Evolutionary conservation across 2,113 vertebrate species (phyloP).

Genomic region (Maccullochella peelii): DNA sequence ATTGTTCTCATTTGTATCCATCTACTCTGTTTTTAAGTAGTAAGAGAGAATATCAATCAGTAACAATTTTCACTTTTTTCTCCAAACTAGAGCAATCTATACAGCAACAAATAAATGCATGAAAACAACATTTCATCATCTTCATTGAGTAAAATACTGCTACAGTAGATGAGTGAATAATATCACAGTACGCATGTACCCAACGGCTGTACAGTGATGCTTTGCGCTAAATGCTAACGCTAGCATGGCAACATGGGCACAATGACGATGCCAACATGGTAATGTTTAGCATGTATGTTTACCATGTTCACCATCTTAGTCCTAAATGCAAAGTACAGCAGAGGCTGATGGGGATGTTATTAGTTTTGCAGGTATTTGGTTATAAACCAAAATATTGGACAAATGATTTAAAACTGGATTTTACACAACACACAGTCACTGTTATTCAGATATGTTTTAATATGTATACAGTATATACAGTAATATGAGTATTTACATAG

Average conservation of each 20-base stretch:
- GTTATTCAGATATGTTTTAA: constrained; percentile 54
- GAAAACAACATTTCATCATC: background rate
- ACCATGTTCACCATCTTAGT: too few species aligned
- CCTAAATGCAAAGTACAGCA: too few species aligned
- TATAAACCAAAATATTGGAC: too few species aligned
- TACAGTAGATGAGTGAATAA: background rate
- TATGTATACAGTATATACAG: constrained; percentile 52
- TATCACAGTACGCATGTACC: too few species aligned
- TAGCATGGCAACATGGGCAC: too few species aligned
- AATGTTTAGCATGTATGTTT: too few species aligned
- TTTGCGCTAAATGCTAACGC: too few species aligned
- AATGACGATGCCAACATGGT: too few species aligned
- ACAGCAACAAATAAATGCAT: too few species aligned
- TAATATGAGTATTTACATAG: constrained; percentile 59
- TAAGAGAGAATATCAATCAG: background rate
- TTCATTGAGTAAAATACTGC: background rate
- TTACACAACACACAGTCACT: constrained; percentile 6
- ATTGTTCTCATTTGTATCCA: background rate
- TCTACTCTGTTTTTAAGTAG: background rate
- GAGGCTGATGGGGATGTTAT: too few species aligned
- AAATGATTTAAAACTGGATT: background rate
- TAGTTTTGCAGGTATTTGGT: too few species aligned
- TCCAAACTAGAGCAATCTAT: background rate
- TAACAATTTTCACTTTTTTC: background rate
- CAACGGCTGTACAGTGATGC: too few species aligned